A percentile compares a stretch with the other conserved stretches of the same genome.
These are phyloP conservation scores for Hyalella azteca DNA, from an alignment of 2,888 invertebrate genomes.

Conservation along the genomic window DNA sequence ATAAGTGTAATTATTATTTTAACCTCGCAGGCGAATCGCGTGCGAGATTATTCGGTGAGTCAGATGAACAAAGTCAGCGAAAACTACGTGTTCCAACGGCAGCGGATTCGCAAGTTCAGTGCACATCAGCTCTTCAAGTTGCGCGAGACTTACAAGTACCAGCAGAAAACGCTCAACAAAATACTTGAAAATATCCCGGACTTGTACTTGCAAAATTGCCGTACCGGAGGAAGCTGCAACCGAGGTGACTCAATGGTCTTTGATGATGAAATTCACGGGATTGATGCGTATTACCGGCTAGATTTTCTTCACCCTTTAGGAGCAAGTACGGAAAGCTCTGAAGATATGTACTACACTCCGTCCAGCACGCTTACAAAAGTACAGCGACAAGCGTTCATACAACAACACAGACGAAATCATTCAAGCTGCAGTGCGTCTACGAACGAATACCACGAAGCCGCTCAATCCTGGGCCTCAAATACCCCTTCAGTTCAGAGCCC, in stretches of 20 bases:
- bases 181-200: slow-evolving; percentile 90
- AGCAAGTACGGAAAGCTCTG: slow-evolving; percentile 30
- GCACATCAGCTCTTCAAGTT: slow-evolving; percentile 87
- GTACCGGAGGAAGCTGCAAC: slow-evolving; percentile 77
- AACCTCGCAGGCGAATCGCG: slow-evolving; percentile 80
- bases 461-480: slow-evolving; percentile 46
- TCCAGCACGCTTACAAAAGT: slow-evolving; percentile 53
- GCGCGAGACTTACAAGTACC: slow-evolving; percentile 92
- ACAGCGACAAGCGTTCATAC: slow-evolving; percentile 38
- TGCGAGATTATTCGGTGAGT: slow-evolving; percentile 87
- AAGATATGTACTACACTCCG: slow-evolving; percentile 54
- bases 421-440: slow-evolving; percentile 72
- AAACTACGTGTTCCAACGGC: slow-evolving; percentile 93
- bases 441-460: slow-evolving; percentile 52
- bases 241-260: slow-evolving; percentile 69
- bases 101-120: slow-evolving; percentile 93
- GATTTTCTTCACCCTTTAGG: slow-evolving; percentile 55
- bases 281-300: slow-evolving; percentile 55
- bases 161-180: slow-evolving; percentile 92
- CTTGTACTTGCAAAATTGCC: slow-evolving; percentile 90
- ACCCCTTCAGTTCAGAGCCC: slow-evolving; percentile 4
- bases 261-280: slow-evolving; percentile 53
- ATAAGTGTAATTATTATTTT: too few species aligned
- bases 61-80: slow-evolving; percentile 93
- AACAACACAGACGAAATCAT: slow-evolving; percentile 72